These are phyloP conservation scores for Drosophila sp. DNA, from an alignment of 1,140 invertebrate species.

Conservation along the genomic window DNA sequence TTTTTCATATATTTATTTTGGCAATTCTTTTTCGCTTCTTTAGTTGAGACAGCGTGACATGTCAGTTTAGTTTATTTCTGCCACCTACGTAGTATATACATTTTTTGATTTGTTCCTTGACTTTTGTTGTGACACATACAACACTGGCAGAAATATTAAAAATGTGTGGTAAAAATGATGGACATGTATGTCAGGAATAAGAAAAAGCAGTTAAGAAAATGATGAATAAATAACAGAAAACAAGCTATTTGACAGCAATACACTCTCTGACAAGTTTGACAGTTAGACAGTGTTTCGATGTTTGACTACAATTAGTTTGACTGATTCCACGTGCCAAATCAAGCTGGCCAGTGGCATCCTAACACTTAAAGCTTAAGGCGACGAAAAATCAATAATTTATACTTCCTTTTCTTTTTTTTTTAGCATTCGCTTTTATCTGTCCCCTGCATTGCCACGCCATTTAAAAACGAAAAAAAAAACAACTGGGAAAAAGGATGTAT, in stretches of 20 bases:
- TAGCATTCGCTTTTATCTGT: slow-evolving; percentile 36
- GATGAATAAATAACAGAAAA: slow-evolving; percentile 72
- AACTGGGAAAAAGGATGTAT: slow-evolving; percentile 28
- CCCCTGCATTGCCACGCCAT: slow-evolving; percentile 64
- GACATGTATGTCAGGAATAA: slow-evolving; percentile 54
- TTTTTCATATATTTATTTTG: slow-evolving; percentile 27
- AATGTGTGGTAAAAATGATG: slow-evolving; percentile 58
- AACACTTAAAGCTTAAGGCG: slow-evolving; percentile 28
- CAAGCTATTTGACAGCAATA: slow-evolving; percentile 62
- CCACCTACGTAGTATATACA: not conserved
- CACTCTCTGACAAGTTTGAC: slow-evolving; percentile 46
- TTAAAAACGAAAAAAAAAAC: slow-evolving; percentile 43
- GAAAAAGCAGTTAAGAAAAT: slow-evolving; percentile 52
- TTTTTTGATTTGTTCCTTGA: slow-evolving; percentile 42
- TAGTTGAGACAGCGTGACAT: slow-evolving; percentile 52
- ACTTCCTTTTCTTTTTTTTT: slow-evolving; percentile 24
- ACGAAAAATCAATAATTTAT: slow-evolving; percentile 63
- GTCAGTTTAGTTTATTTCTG: slow-evolving; percentile 28
- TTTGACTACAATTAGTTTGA: slow-evolving; percentile 39
- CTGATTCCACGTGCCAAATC: slow-evolving; percentile 37
- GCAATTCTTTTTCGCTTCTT: slow-evolving; percentile 13
- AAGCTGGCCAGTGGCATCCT: slow-evolving; percentile 24
- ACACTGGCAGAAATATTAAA: slow-evolving; percentile 43
- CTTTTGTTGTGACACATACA: slow-evolving; percentile 45
- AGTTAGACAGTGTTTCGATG: slow-evolving; percentile 48